A percentile compares a stretch with the other conserved stretches of the same genome.
Conservation (phyloP, 2,113 vertebrate species). For the Chaetodon auriga region DNA sequence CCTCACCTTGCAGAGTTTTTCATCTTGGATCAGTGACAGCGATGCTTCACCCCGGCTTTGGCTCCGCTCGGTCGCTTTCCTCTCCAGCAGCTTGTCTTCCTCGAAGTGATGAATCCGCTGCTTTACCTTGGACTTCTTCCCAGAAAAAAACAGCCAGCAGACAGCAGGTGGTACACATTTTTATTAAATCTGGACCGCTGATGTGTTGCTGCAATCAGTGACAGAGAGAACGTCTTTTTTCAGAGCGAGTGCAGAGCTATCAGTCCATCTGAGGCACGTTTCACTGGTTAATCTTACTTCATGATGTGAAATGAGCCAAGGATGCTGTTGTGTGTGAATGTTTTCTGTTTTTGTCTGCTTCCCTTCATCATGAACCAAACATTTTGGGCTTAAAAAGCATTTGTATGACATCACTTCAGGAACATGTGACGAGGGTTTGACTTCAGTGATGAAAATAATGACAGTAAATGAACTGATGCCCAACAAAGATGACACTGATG, state of each 20-base stretch:
- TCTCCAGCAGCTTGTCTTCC: constrained; percentile 24
- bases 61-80: not conserved
- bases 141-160: not conserved
- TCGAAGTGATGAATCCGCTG: constrained; percentile 8
- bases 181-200: not conserved
- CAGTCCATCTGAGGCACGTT: no score
- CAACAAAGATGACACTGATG: not conserved
- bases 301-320: no score
- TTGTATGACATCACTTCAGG: no score
- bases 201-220: not conserved
- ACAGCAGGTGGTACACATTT: constrained; percentile 1
- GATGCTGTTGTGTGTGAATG: no score
- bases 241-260: no score
- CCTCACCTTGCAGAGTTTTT: constrained; percentile 6
- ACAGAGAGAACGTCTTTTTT: not conserved
- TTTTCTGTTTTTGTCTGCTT: no score
- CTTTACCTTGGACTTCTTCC: constrained; percentile 25
- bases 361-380: no score
- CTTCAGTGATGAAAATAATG: not conserved
- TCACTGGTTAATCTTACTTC: no score
- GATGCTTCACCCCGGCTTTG: not conserved
- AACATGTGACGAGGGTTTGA: no score
- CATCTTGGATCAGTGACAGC: not conserved
- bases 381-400: no score
- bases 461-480: no score